Base-by-base conservation (phyloP, 2,113 vertebrate species). In the Poeciliopsis prolifica region DNA sequence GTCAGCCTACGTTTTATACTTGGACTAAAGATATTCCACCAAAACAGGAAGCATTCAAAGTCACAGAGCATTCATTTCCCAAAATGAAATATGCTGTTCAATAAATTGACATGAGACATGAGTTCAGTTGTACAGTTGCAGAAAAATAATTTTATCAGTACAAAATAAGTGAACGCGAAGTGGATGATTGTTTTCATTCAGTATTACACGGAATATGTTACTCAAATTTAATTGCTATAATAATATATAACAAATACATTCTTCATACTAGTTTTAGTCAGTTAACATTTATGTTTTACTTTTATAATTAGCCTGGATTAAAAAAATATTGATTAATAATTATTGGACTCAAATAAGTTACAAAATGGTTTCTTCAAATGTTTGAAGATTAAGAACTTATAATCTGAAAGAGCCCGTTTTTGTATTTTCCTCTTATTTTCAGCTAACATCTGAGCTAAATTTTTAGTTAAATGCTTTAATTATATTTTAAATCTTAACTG, bases 1-100 rank as follows among this genome's bases (percentile, higher is more conserved):
- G 54, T 73, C 5, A 2, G 72, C 77, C 65, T 81, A 85, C 79
- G 75, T 80, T 81, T 77, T 70, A 79, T 88, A 86, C 8, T 70
- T 71, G 79, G 30, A 70, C 64, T 69, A 65, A 37, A 70, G 31
- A 48, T 73, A 72, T 61, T 74, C 37, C 30, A 65, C 24, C 70
- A 79, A 29, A 9, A 62, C 70, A 10, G 5, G 65, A 37, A 72
- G 51, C 64, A 42, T 71, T 78, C 0, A 4, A 60, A n/a, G 68
- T 75, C 48, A 78, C 29, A 22, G 14, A 33, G 29, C 22, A 33
- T 61, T 0, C 15, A 74, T 63, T 69, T 84, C 63, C 4, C 51
- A 72, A 69, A 71, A 22, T 22, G 13, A 63, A 63, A 74, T 64
- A 35, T 6, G 22, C 5, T 12, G 4, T 22, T 29, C 5, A 37